phyloP scores from a whole-genome alignment of 2,113 vertebrate genomes.

The Callipepla californica region DNA sequence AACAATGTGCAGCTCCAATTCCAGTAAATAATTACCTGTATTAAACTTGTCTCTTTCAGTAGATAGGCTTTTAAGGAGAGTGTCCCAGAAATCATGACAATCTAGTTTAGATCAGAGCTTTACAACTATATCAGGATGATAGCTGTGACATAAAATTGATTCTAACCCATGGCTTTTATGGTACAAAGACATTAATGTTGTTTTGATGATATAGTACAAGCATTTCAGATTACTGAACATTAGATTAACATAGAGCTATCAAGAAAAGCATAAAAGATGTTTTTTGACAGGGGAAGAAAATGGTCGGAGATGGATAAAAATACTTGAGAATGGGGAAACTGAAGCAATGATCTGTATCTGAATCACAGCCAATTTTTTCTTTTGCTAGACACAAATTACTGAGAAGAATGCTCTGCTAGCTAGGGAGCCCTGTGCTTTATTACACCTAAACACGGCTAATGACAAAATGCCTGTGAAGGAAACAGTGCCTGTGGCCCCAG shows the following conservation, averaged over 20 bases:
- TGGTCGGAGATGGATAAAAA: conserved; percentile 37
- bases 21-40: conserved; percentile 10
- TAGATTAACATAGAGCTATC: conserved; percentile 59
- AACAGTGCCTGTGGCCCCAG: background rate
- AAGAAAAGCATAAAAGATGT: conserved; percentile 48
- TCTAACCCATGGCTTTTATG: conserved; percentile 39
- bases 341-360: conserved; percentile 55
- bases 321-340: conserved; percentile 19
- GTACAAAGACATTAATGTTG: conserved; percentile 33
- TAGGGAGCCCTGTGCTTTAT: background rate
- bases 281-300: conserved; percentile 55
- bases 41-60: conserved; percentile 15
- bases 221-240: conserved; percentile 56
- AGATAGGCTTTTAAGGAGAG: background rate
- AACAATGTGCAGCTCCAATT: background rate
- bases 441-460: background rate
- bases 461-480: conserved; percentile 9
- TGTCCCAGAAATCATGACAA: background rate
- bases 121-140: conserved; percentile 22
- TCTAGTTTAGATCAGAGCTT: conserved; percentile 34
- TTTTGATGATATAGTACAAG: conserved; percentile 61
- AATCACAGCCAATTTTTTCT: conserved; percentile 15
- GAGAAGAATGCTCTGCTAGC: conserved; percentile 25
- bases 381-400: conserved; percentile 25
- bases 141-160: conserved; percentile 59